A percentile compares a stretch with the other conserved stretches of the same genome.
Evolutionary conservation across 2,113 vertebrate species (phyloP).

Genomic region (Cyphomyrus discorhynchus): DNA sequence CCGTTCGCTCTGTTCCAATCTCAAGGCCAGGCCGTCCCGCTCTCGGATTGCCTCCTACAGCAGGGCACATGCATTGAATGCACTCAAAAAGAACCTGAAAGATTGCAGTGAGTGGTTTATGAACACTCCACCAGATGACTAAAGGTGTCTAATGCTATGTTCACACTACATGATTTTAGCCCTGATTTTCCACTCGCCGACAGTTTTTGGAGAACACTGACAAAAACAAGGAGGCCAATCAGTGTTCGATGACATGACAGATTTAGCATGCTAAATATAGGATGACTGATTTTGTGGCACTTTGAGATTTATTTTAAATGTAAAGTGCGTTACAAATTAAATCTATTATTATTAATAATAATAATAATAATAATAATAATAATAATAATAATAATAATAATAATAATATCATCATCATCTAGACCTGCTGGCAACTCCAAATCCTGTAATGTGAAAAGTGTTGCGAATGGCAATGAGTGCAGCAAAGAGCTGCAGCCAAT

Average conservation of each 20-base stretch:
- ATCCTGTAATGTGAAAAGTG: neutral
- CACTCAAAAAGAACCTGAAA: neutral
- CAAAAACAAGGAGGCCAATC: neutral
- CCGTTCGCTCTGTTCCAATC: conserved; percentile 60
- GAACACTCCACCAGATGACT: neutral
- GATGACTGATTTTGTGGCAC: too few species aligned
- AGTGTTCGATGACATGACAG: neutral
- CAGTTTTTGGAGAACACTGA: neutral
- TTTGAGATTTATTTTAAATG: too few species aligned
- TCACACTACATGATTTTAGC: neutral
- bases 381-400: too few species aligned
- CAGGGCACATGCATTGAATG: neutral
- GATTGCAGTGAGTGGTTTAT: neutral
- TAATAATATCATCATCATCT: too few species aligned
- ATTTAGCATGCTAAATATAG: neutral
- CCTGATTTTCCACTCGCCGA: neutral
- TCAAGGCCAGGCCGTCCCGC: conserved; percentile 45
- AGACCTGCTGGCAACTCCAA: neutral
- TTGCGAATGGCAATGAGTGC: neutral
- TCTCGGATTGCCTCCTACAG: conserved; percentile 54
- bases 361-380: too few species aligned
- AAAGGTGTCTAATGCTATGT: neutral
- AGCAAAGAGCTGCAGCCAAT: neutral
- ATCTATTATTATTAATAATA: too few species aligned
- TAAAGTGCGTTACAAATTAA: too few species aligned